Percentiles rank a stretch among this genome's conserved stretches.
phyloP scores from a whole-genome alignment of 2,888 invertebrate genomes.

The Drosophila birchii region DNA sequence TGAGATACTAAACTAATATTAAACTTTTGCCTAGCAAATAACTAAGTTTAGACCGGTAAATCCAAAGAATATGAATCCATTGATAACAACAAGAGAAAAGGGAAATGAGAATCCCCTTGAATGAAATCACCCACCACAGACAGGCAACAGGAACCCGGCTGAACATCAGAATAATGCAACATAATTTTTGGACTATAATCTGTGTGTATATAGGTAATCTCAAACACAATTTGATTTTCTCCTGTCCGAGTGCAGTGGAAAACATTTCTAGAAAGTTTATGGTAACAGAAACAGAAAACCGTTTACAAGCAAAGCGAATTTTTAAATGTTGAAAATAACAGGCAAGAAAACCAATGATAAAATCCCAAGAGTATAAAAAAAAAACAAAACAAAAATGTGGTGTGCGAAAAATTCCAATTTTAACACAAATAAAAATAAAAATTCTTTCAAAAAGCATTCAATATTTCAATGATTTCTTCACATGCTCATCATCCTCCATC shows the following conservation, averaged over 20 bases:
- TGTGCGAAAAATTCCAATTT: slow-evolving; percentile 69
- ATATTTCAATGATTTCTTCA: slow-evolving; percentile 25
- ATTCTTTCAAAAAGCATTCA: slow-evolving; percentile 63
- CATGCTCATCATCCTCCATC: slow-evolving; percentile 1
- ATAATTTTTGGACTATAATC: slow-evolving; percentile 28
- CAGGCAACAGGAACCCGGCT: slow-evolving; percentile 35
- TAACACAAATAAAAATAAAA: slow-evolving; percentile 67
- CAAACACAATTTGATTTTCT: slow-evolving; percentile 20
- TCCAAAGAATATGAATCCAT: slow-evolving; percentile 5
- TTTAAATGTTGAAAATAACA: slow-evolving; percentile 62
- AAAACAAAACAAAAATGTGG: slow-evolving; percentile 59
- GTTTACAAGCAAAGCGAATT: slow-evolving; percentile 63
- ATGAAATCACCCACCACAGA: slow-evolving; percentile 44
- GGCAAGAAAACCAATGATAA: slow-evolving; percentile 9
- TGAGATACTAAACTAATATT: slow-evolving; percentile 45
- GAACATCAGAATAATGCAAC: slow-evolving; percentile 26
- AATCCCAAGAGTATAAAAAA: slow-evolving; percentile 15
- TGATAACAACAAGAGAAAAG: slow-evolving; percentile 4
- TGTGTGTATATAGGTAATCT: slow-evolving; percentile 32
- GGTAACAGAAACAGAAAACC: slow-evolving; percentile 27
- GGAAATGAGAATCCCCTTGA: slow-evolving; percentile 9
- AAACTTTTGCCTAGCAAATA: slow-evolving; percentile 52
- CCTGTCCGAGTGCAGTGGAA: slow-evolving; percentile 17
- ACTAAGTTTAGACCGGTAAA: slow-evolving; percentile 42
- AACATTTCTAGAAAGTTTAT: slow-evolving; percentile 37